Evolutionary conservation across 2,888 invertebrate species (phyloP).

Genomic region (Ormyrus thymus): DNA sequence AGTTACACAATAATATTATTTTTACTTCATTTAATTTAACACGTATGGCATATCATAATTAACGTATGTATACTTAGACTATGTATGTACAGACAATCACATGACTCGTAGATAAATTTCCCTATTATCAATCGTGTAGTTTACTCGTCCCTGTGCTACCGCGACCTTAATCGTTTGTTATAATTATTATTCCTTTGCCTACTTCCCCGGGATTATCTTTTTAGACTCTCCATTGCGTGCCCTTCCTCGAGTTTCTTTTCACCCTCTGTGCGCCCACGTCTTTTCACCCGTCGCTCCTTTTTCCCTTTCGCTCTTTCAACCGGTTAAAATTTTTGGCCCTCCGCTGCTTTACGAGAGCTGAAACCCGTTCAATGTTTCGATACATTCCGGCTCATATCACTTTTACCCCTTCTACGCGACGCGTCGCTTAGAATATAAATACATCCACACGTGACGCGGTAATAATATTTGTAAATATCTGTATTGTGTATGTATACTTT

Average conservation of each 20-base stretch:
- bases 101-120: conserved; percentile 72
- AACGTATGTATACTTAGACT: conserved; percentile 71
- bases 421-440: conserved; percentile 7
- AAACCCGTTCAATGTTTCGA: conserved; percentile 73
- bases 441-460: not conserved
- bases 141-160: conserved; percentile 65
- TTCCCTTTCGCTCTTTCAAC: conserved; percentile 16
- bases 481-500: conserved; percentile 33
- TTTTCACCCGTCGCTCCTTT: not conserved
- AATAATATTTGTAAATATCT: conserved; percentile 30
- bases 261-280: not conserved
- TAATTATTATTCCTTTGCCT: conserved; percentile 12
- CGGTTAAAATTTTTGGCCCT: conserved; percentile 56
- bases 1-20: conserved; percentile 73
- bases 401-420: not conserved
- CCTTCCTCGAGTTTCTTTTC: not conserved
- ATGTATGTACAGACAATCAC: conserved; percentile 75
- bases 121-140: conserved; percentile 72
- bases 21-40: conserved; percentile 67
- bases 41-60: conserved; percentile 74
- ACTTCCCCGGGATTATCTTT: not conserved
- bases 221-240: not conserved
- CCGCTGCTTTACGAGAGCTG: conserved; percentile 67
- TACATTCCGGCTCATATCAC: not conserved
- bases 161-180: conserved; percentile 45